Evolutionary conservation across 2,113 vertebrate genomes (phyloP), one percentile per base, ranked within the genome.

Genomic region (Alligator sinensis): DNA sequence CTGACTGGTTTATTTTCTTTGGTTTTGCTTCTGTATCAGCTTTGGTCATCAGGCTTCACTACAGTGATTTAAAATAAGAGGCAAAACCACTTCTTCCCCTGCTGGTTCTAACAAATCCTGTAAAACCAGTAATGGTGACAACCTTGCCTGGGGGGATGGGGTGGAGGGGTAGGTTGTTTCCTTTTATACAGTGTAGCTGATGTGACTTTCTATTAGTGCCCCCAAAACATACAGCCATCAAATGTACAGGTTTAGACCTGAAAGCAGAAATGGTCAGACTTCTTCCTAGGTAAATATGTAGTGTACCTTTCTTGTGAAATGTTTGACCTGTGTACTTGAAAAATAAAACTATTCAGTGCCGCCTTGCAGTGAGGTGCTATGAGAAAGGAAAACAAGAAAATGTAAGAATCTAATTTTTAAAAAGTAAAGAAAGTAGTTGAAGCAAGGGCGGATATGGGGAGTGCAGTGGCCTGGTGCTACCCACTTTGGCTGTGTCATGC

Each of bases 211-310:
- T 74, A 34, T 90, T 81, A 90, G 87, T 68, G 12, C 81, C 82
- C 91, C 92, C 5, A 88, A 63, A 91, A 79, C 88, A 77, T 88
- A 25, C 5, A 25, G 93, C 78, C 91, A 3, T 9, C 82, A 93
- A 93, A 95, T 91, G 84, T 90, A 64, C 75, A 84, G 77, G 84
- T 91, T 87, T 85, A 87, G 70, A 77, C 91, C 61, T 17, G 88
- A 88, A 89, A 95, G 84, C 64, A 92, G 28, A 95, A 92, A 77
- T 86, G 75, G 77, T 15, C 11, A 62, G 77, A 6, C 75, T 94
- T 87, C n/a, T 94, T 89, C 60, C 22, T 22, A 79, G 68, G 34
- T 60, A 74, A 60, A 5, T 0, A 8, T 34, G 0, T 93, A 61
- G 79, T 79, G 77, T 68, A 6, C 2, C 2, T 55, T 22, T 11